These are phyloP conservation scores for Esox lucius DNA, from an alignment of 2,797 vertebrate species.

Conservation along the genomic window DNA sequence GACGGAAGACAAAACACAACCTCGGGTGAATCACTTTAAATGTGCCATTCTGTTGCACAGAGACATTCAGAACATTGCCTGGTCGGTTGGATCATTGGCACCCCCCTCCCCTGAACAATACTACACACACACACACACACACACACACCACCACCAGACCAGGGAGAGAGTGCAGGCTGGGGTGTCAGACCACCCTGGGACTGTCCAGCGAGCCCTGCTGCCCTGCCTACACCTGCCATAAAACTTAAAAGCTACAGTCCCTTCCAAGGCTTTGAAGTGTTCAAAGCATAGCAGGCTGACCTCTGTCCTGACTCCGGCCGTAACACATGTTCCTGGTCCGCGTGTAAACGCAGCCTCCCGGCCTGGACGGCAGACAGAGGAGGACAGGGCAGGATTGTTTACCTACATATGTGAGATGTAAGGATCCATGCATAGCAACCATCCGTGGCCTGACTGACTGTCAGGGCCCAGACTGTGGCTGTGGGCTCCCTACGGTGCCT, in stretches of 20 bases:
- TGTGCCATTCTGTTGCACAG: slow-evolving; percentile 77
- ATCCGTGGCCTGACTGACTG: slow-evolving; percentile 66
- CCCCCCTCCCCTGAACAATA: slow-evolving; percentile 24
- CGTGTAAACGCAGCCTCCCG: slow-evolving; percentile 78
- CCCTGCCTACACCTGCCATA: slow-evolving; percentile 95
- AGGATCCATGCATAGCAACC: slow-evolving; percentile 74
- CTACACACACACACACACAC: slow-evolving; percentile 31
- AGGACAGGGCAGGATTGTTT: slow-evolving; percentile 78
- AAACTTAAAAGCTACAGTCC: slow-evolving; percentile 93
- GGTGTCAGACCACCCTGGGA: slow-evolving; percentile 81
- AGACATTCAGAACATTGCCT: slow-evolving; percentile 76
- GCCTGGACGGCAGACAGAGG: slow-evolving; percentile 7
- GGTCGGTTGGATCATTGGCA: slow-evolving; percentile 64
- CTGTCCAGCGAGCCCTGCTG: slow-evolving; percentile 91
- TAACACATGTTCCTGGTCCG: slow-evolving; percentile 86
- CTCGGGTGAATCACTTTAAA: slow-evolving; percentile 68
- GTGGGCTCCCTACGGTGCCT: slow-evolving; percentile 52
- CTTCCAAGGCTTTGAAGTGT: slow-evolving; percentile 91
- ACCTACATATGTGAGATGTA: slow-evolving; percentile 81
- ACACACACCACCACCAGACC: slow-evolving; percentile 57
- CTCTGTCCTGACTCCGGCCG: slow-evolving; percentile 89
- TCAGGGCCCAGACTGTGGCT: slow-evolving; percentile 52
- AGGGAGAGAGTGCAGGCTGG: slow-evolving; percentile 50
- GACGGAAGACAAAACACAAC: slow-evolving; percentile 66
- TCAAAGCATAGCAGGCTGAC: slow-evolving; percentile 88